Conservation (phyloP, 2,888 invertebrate genomes). For the Myopa tessellatipennis region DNA sequence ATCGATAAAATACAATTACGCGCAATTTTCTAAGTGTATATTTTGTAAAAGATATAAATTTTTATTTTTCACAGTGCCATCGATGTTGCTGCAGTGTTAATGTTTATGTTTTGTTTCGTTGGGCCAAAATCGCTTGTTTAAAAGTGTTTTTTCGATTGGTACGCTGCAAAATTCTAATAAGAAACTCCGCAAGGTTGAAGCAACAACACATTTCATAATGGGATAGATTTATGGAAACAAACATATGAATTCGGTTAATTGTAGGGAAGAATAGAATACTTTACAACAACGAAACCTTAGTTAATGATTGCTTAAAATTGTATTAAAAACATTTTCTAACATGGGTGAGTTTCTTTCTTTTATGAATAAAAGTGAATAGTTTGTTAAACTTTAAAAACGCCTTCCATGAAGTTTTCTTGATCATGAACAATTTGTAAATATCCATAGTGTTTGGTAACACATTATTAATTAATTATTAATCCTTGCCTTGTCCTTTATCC, state of each 20-base stretch:
- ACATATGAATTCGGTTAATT: not conserved
- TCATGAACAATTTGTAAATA: too few species aligned
- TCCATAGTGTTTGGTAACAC: too few species aligned
- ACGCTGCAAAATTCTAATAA: not conserved
- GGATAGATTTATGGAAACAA: not conserved
- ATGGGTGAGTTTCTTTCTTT: constrained; percentile 24
- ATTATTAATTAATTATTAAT: too few species aligned
- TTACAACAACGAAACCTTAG: not conserved
- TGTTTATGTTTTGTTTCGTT: constrained; percentile 41
- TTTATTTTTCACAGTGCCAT: constrained; percentile 43
- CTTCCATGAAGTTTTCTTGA: too few species aligned
- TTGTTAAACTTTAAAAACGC: not conserved
- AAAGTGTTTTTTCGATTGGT: too few species aligned
- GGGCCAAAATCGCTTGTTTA: not conserved
- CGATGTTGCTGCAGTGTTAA: constrained; percentile 25
- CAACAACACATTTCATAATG: too few species aligned
- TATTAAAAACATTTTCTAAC: not conserved
- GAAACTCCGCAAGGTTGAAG: not conserved
- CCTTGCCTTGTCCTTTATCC: too few species aligned
- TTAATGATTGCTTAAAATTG: not conserved
- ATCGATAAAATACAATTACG: constrained; percentile 35
- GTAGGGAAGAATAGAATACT: not conserved
- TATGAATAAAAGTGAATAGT: not conserved
- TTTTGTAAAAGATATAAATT: constrained; percentile 31
- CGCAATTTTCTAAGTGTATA: constrained; percentile 52